phyloP scores from a whole-genome alignment of 2,888 invertebrate species.

The Brassicogethes aeneus region DNA sequence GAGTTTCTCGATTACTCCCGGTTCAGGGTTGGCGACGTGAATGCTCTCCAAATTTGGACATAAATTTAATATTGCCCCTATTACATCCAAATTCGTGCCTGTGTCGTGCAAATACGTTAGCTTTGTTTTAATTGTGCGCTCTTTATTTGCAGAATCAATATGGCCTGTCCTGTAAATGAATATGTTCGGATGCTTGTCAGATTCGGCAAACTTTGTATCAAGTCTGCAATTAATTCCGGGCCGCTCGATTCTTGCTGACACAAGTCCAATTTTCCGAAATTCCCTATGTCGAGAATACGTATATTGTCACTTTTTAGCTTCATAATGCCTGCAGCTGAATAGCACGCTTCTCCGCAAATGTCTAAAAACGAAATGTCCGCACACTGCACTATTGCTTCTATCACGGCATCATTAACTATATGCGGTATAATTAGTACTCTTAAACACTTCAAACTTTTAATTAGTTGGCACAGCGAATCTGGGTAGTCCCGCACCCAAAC shows the following conservation, averaged over 20 bases:
- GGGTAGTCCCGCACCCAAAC: constrained; percentile 65
- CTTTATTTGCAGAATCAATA: constrained; percentile 49
- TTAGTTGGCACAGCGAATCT: constrained; percentile 50
- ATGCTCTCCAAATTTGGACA: constrained; percentile 57
- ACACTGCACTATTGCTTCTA: constrained; percentile 51
- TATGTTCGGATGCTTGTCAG: constrained; percentile 57
- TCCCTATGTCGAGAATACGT: constrained; percentile 57
- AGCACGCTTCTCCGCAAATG: constrained; percentile 62
- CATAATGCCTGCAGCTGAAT: constrained; percentile 55
- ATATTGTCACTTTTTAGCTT: constrained; percentile 48
- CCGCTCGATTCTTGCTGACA: constrained; percentile 41
- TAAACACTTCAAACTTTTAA: constrained; percentile 51
- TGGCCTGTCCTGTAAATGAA: constrained; percentile 56
- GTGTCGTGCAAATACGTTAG: constrained; percentile 60
- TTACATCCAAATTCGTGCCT: constrained; percentile 49
- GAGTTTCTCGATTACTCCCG: constrained; percentile 45
- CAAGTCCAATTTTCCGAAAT: constrained; percentile 60
- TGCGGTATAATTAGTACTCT: constrained; percentile 58
- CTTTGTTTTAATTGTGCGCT: constrained; percentile 51
- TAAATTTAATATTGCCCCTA: constrained; percentile 50
- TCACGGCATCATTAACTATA: constrained; percentile 59
- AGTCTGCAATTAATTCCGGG: constrained; percentile 49
- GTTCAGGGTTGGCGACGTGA: constrained; percentile 46
- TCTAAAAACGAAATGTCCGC: constrained; percentile 52
- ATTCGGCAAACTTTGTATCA: constrained; percentile 55